These are phyloP conservation scores for Epinephelus cyanopodus DNA, from an alignment of 2,113 vertebrate genomes.

Conservation along the genomic window DNA sequence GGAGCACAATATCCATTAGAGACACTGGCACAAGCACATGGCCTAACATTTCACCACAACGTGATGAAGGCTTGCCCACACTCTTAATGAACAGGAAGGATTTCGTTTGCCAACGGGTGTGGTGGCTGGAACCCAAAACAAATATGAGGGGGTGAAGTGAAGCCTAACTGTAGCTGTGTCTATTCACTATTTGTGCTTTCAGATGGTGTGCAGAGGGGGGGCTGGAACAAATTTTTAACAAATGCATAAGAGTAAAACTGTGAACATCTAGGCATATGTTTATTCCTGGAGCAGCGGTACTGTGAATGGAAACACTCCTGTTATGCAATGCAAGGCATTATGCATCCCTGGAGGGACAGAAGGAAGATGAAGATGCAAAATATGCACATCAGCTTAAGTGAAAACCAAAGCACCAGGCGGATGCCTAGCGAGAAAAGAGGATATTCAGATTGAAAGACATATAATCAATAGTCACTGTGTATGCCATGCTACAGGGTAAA, in stretches of 20 bases:
- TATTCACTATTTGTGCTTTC: constrained; percentile 31
- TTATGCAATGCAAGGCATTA: constrained; percentile 75
- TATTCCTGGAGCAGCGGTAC: constrained; percentile 64
- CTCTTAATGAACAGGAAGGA: constrained; percentile 32
- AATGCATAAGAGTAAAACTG: constrained; percentile 61
- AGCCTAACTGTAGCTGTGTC: constrained; percentile 1
- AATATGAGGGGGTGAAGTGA: constrained; percentile 2
- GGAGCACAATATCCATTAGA: constrained; percentile 55
- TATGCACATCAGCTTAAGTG: constrained; percentile 80
- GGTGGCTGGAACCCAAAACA: constrained; percentile 22
- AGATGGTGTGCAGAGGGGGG: constrained; percentile 36
- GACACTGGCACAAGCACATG: constrained; percentile 8
- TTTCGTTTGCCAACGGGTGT: constrained; percentile 14
- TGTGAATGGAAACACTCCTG: constrained; percentile 67
- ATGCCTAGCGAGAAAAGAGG: constrained; percentile 47
- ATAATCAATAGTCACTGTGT: constrained; percentile 74
- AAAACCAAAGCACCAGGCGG: constrained; percentile 59
- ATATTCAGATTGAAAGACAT: constrained; percentile 68
- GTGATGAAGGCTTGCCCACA: constrained; percentile 28
- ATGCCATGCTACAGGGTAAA: constrained; percentile 38
- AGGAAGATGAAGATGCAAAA: constrained; percentile 70
- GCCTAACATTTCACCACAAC: constrained; percentile 27
- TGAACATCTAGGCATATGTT: constrained; percentile 62
- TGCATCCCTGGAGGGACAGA: constrained; percentile 70
- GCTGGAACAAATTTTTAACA: constrained; percentile 57